Evolutionary conservation across 2,113 vertebrate species (phyloP).

Genomic region (Mesoclemmys tuberculata): DNA sequence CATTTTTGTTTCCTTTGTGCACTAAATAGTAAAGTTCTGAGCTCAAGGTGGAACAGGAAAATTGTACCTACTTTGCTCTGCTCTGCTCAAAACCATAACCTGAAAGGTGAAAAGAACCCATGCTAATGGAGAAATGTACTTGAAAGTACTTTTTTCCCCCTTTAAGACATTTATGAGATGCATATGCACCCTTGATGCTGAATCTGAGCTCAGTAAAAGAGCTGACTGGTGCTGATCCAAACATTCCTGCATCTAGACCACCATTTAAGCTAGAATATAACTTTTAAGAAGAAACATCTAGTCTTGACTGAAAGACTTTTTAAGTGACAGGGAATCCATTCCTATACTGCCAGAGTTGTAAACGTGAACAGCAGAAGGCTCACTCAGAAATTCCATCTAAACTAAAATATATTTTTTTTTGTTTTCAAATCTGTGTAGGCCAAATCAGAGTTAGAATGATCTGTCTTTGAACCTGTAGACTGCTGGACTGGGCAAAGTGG

Average conservation of each 20-base stretch:
- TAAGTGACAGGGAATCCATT: not conserved
- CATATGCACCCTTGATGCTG: not conserved
- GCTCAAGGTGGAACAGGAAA: not conserved
- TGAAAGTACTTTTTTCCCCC: not conserved
- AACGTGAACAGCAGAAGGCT: not conserved
- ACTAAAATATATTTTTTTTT: not conserved
- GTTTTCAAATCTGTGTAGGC: not conserved
- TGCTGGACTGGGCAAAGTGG: not conserved
- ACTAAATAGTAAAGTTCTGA: not conserved
- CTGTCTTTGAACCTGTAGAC: not conserved
- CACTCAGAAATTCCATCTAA: not conserved
- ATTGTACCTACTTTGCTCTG: not conserved
- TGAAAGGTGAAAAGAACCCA: not conserved
- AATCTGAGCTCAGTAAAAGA: not conserved
- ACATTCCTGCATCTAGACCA: not conserved
- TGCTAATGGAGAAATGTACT: not conserved
- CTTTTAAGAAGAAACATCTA: not conserved
- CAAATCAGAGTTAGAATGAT: not conserved
- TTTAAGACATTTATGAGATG: not conserved
- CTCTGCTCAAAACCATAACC: not conserved
- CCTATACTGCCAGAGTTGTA: not conserved
- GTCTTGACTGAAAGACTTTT: not conserved
- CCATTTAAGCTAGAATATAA: not conserved
- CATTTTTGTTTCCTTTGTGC: conserved; percentile 17
- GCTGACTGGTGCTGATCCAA: not conserved